Evolutionary conservation across 2,797 vertebrate genomes (phyloP).

Genomic region (Sciaenops ocellatus): DNA sequence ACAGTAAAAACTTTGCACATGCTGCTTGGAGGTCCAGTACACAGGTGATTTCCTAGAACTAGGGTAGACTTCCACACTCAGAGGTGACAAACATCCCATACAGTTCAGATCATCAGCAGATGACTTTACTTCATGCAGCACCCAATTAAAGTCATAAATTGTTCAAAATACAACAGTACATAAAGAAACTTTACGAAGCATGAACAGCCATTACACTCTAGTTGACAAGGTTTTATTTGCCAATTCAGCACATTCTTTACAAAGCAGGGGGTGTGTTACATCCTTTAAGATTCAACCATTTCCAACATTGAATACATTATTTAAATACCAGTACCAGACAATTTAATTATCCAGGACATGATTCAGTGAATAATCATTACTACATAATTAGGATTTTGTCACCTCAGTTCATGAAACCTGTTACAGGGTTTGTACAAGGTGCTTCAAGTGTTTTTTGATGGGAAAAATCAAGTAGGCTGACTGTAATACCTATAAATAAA

Average conservation of each 20-base stretch:
- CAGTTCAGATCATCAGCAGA: background rate
- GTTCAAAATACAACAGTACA: background rate
- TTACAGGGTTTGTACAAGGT: too few relatives aligned
- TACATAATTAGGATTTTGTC: background rate
- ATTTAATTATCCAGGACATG: background rate
- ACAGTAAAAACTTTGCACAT: background rate
- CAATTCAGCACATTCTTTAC: background rate
- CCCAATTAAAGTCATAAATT: background rate
- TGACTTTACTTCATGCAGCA: background rate
- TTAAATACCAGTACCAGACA: background rate
- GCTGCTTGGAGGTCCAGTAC: background rate
- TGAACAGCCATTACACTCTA: background rate
- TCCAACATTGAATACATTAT: background rate
- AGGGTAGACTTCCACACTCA: background rate
- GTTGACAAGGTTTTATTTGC: background rate
- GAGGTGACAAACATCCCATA: background rate
- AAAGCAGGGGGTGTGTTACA: background rate
- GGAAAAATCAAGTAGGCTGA: too few relatives aligned
- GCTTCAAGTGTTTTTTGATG: too few relatives aligned
- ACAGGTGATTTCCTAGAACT: background rate
- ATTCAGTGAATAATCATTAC: conserved; percentile 1
- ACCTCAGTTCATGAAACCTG: background rate
- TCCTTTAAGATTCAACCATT: background rate
- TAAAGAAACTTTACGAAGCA: background rate
- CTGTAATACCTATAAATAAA: too few relatives aligned